Conservation (phyloP, 2,888 invertebrate genomes). For the Sarcophaga carnaria region DNA sequence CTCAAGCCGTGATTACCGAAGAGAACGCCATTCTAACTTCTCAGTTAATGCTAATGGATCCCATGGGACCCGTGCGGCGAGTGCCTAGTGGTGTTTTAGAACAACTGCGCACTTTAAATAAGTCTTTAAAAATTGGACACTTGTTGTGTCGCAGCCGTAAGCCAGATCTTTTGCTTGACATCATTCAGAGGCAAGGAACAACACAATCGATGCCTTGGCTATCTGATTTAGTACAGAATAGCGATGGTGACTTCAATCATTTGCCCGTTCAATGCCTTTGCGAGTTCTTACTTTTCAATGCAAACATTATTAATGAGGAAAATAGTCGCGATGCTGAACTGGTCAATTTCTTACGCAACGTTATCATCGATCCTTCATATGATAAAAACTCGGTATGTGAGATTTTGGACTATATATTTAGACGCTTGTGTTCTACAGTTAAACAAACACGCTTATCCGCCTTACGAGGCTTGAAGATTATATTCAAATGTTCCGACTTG, state of each 20-base stretch:
- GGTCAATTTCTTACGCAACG: conserved; percentile 84
- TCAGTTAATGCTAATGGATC: conserved; percentile 93
- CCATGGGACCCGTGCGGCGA: conserved; percentile 90
- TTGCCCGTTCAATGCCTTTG: conserved; percentile 98
- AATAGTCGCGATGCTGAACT: conserved; percentile 87
- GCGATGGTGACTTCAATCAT: conserved; percentile 89
- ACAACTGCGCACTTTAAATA: conserved; percentile 89
- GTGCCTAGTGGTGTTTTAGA: conserved; percentile 91
- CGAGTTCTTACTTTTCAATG: conserved; percentile 92
- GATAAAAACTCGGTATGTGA: conserved; percentile 88
- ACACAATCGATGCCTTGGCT: conserved; percentile 98
- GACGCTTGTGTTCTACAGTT: conserved; percentile 91
- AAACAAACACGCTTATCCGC: conserved; percentile 90
- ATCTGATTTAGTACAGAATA: conserved; percentile 95
- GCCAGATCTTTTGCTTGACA: conserved; percentile 95
- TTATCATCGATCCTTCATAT: conserved; percentile 82
- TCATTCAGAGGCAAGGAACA: conserved; percentile 94
- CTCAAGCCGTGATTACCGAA: conserved; percentile 94
- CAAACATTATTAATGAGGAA: conserved; percentile 87
- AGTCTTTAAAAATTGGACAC: conserved; percentile 91
- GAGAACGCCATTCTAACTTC: conserved; percentile 92
- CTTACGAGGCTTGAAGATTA: conserved; percentile 86
- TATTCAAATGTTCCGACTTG: conserved; percentile 82
- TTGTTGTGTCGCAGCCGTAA: conserved; percentile 93
- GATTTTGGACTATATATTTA: conserved; percentile 91